phyloP scores from a whole-genome alignment of 2,888 invertebrate species.

The Folsomia candida region DNA sequence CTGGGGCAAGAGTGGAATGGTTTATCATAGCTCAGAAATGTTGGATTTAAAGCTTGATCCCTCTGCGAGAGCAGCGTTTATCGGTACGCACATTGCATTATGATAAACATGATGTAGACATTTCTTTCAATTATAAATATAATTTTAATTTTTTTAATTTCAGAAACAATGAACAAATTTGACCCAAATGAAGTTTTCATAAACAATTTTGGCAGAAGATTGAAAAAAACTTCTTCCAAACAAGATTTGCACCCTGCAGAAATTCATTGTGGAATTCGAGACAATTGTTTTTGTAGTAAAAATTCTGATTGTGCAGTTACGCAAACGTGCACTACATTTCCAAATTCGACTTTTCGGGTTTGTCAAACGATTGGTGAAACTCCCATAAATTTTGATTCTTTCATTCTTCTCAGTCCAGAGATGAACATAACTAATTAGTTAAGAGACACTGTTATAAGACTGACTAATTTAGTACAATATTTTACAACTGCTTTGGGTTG shows the following conservation, averaged over 20 bases:
- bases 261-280: constrained; percentile 24
- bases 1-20: constrained; percentile 28
- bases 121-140: background rate
- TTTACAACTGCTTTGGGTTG: background rate
- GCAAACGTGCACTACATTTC: constrained; percentile 5
- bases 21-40: constrained; percentile 22
- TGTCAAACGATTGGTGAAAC: constrained; percentile 13
- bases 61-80: constrained; percentile 3
- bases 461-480: background rate
- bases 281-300: constrained; percentile 23
- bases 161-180: constrained; percentile 2
- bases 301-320: constrained; percentile 13
- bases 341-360: background rate
- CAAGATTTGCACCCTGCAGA: constrained; percentile 5
- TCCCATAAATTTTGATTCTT: background rate
- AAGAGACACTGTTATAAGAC: background rate
- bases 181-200: constrained; percentile 19
- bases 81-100: background rate
- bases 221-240: background rate
- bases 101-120: background rate
- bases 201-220: constrained; percentile 18
- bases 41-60: constrained; percentile 17
- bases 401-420: background rate
- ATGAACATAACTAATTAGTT: background rate
- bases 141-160: background rate